Evolutionary conservation across 2,113 vertebrate genomes (phyloP), one percentile per base, ranked within the genome.

Genomic region (Pseudolaguvia tuberculata): DNA sequence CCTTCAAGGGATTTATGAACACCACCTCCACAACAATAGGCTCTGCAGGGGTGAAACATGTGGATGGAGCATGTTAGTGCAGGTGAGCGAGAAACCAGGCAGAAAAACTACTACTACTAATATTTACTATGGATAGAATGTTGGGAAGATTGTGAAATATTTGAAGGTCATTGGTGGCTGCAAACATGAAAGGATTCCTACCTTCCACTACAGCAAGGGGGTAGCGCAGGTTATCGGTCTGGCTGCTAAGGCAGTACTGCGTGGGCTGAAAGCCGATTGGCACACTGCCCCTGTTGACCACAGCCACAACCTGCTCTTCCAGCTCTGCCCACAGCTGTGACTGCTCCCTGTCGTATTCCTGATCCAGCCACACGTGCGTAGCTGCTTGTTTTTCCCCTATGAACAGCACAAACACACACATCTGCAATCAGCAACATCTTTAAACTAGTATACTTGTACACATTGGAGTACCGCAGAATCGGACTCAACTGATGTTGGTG

Each of bases 331-430:
- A 99, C 76, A 98, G 91, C 4, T 92, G 90, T 2, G 94, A 93
- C n/a, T 91, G 90, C 10, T 96, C 94, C 0, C 83, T 90, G 78
- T 98, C 96, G 79, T 93, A 98, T 77, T 98, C 96, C 83, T 99
- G 97, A 85, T 99, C 97, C 82, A 99, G 88, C 67, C 94, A 96
- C 13, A 98, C 83, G 0, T 98, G 95, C 0, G 96, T 98, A 55
- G 95, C 96, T 31, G 96, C 97, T 83, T 99, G 96, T 81, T 98
- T 99, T 81, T 96, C 95, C 53, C 97, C 97, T 98, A 78, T 18
- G 1, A 61, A 31, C 35, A 76, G 14, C 17, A 57, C 17, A 4
- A 15, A 5, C 45, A 67, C 63, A 67, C 15, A 48, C 15, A 8
- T 15, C 42, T 27, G 23, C 21, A 29, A 50, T 67, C 63, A 65